Base-by-base conservation (phyloP, 2,888 invertebrate species). In the Hyposoter dolosus region DNA sequence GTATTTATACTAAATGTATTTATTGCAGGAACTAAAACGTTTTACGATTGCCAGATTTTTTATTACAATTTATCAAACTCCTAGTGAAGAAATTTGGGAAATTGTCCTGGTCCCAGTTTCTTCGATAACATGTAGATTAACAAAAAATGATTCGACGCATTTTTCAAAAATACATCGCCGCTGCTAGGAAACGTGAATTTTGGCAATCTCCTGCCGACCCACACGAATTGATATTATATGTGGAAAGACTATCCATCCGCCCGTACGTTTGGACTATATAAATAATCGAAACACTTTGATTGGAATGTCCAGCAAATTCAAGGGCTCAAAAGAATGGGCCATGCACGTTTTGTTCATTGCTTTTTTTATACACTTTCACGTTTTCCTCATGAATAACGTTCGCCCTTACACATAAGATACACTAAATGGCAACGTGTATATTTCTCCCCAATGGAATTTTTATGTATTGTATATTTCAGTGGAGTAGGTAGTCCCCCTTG, bases 401-500 rank as follows among this genome's bases (percentile, higher is more conserved):
- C 35, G 6, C 17, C 28, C 12, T 19, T n/a, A 50, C 23, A 23
- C 2, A 47, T n/a, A n/a, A 50, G 47, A 47, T 3, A 69, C 28
- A 10, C 12, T n/a, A 23, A 43, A 40, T 68, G 19, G 12, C 43
- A 23, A 56, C 6, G 40, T 74, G 40, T 35, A 1, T 74, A 28
- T 15, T 17, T 2, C 69, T 43, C 60, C 60, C 32, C 32, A 43
- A 60, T 74, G 17, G 40, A 23, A 23, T 28, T 60, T 4, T 7
- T 35, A 35, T 50, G 53, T 15, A 72, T 68, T 43, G 12, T 60
- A 53, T 23, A 68, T 68, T 78, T n/a, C 6, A 43, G 19, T 53
- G 15, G 17, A 17, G 43, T 45, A 32, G 47, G 35, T 28, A 45
- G 7, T 43, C 60, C 15, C 7, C 45, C 23, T 65, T 63, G 76